Percentiles rank a stretch among this genome's conserved stretches.
Conservation (phyloP, 2,888 invertebrate species). For the Ectemnius continuus region DNA sequence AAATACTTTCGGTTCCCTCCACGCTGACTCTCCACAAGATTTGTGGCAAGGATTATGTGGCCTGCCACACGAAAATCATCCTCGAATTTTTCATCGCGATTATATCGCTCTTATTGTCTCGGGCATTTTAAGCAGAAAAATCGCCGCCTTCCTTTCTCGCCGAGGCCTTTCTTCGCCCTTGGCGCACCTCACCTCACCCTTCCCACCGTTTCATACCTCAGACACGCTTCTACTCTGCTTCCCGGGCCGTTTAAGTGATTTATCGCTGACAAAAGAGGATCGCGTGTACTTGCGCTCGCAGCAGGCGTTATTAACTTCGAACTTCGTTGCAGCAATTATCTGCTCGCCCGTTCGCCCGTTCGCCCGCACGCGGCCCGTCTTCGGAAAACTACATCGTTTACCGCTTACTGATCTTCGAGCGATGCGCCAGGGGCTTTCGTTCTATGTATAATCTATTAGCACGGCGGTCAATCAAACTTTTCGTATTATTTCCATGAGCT, state of each 20-base stretch:
- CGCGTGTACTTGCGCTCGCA: conserved; percentile 21
- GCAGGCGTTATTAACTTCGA: conserved; percentile 26
- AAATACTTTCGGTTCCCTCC: conserved; percentile 14
- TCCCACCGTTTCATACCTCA: neutral
- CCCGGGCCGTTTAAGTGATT: conserved; percentile 22
- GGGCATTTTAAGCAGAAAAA: conserved; percentile 30
- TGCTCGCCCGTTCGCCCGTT: neutral
- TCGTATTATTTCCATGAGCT: neutral
- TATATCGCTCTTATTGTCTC: conserved; percentile 39
- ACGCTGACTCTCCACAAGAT: conserved; percentile 31
- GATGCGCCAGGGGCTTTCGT: neutral
- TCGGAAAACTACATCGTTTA: neutral
- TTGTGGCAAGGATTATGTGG: conserved; percentile 40
- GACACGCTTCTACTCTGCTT: too few species aligned
- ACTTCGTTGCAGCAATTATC: conserved; percentile 26
- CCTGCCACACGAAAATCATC: conserved; percentile 32
- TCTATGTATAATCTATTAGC: neutral
- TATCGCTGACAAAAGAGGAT: conserved; percentile 28
- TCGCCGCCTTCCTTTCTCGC: conserved; percentile 15
- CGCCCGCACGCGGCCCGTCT: neutral
- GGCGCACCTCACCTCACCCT: neutral
- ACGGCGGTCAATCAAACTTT: conserved; percentile 3
- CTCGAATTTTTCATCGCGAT: conserved; percentile 44
- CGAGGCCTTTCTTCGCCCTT: neutral
- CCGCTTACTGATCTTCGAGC: neutral